Conservation (phyloP, 1,140 invertebrate genomes). For the Cherax quadricarinatus region DNA sequence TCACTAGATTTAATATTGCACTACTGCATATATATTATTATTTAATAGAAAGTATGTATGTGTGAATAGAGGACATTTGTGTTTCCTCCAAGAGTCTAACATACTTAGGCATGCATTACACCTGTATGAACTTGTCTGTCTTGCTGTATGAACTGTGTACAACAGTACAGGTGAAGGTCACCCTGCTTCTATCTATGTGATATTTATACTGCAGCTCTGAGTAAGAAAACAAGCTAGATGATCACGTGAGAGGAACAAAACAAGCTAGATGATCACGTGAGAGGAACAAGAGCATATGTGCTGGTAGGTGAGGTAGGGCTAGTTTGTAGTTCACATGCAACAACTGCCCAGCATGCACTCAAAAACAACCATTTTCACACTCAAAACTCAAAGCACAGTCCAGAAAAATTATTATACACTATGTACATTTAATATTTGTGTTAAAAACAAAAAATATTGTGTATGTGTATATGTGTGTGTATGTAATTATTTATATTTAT, state of each 20-base stretch:
- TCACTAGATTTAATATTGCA: too few species aligned
- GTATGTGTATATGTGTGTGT: background rate
- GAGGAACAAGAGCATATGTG: constrained; percentile 11
- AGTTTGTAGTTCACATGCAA: constrained; percentile 63
- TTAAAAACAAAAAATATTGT: too few species aligned
- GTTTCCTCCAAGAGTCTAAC: too few species aligned
- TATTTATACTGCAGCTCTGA: background rate
- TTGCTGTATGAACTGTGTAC: too few species aligned
- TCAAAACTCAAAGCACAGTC: constrained; percentile 4
- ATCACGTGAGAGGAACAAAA: constrained; percentile 7
- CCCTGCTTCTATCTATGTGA: background rate
- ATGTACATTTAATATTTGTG: background rate
- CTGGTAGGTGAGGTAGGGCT: constrained; percentile 55
- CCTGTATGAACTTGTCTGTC: too few species aligned
- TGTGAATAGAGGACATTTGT: too few species aligned
- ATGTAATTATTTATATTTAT: too few species aligned
- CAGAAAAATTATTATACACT: background rate
- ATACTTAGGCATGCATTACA: too few species aligned
- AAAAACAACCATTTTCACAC: background rate
- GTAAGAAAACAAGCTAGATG: background rate
- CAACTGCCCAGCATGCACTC: constrained; percentile 43
- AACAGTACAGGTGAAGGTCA: too few species aligned
- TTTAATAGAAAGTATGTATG: too few species aligned
- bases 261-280: constrained; percentile 1
- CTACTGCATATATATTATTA: too few species aligned